Conservation (phyloP, 2,888 invertebrate species). For the Opisthograptis luteolata region DNA sequence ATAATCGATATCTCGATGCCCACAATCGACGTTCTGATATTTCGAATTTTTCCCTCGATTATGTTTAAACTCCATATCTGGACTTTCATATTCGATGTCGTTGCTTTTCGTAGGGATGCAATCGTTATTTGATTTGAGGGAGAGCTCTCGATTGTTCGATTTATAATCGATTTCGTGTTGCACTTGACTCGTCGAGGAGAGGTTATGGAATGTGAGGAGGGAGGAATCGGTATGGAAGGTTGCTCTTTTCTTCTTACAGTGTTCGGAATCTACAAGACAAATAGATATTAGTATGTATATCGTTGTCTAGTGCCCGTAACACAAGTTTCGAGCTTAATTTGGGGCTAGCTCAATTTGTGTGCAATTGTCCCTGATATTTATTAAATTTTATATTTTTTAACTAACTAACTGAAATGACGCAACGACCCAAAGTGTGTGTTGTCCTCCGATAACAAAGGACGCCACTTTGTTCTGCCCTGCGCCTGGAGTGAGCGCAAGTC, state of each 20-base stretch:
- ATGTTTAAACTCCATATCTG: conserved; percentile 2
- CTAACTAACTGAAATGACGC: too few relatives aligned
- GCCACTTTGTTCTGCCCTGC: too few relatives aligned
- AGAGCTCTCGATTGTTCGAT: conserved; percentile 19
- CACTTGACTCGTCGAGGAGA: conserved; percentile 37
- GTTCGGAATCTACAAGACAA: conserved; percentile 46
- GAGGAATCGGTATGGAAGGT: conserved; percentile 59
- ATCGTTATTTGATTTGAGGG: conserved; percentile 7
- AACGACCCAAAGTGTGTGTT: too few relatives aligned
- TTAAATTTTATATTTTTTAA: too few relatives aligned
- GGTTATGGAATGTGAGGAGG: conserved; percentile 54
- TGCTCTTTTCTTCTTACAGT: conserved; percentile 53
- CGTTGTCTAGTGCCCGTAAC: too few relatives aligned
- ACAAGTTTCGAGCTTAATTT: too few relatives aligned
- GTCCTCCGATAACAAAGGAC: too few relatives aligned
- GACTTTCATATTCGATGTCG: conserved; percentile 2
- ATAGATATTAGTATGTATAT: neutral
- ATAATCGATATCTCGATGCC: conserved; percentile 30
- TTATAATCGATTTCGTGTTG: conserved; percentile 23
- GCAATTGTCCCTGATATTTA: too few relatives aligned
- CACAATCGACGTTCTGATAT: conserved; percentile 26
- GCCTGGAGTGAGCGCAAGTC: too few relatives aligned
- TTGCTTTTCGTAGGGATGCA: neutral
- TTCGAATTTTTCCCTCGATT: conserved; percentile 8
- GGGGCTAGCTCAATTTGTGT: too few relatives aligned